These are phyloP conservation scores for Phalangium opilio DNA, from an alignment of 2,888 invertebrate genomes.

Conservation along the genomic window DNA sequence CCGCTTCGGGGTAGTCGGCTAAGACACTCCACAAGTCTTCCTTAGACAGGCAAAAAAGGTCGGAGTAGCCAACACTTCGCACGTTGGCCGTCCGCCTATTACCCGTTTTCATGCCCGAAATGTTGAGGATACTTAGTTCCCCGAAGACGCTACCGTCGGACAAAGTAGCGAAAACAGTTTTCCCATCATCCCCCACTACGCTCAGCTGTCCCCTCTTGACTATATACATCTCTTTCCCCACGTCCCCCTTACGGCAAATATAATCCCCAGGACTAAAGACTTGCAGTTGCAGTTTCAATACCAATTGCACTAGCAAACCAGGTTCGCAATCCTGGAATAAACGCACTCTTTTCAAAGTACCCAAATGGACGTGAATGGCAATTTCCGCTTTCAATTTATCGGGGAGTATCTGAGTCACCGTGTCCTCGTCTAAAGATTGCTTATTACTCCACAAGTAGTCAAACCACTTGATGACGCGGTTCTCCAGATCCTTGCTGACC, in stretches of 20 bases:
- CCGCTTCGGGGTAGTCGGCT: slow-evolving; percentile 52
- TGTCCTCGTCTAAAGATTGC: slow-evolving; percentile 69
- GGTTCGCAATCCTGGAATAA: slow-evolving; percentile 75
- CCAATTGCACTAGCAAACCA: slow-evolving; percentile 78
- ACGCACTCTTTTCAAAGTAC: slow-evolving; percentile 49
- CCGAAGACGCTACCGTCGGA: slow-evolving; percentile 90
- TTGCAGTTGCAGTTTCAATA: slow-evolving; percentile 70
- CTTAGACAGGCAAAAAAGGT: slow-evolving; percentile 85
- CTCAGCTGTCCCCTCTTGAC: slow-evolving; percentile 74
- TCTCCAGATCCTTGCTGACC: slow-evolving; percentile 57
- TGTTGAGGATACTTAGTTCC: slow-evolving; percentile 43
- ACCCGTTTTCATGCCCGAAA: slow-evolving; percentile 83
- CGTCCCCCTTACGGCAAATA: slow-evolving; percentile 90
- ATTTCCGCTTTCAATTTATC: slow-evolving; percentile 92
- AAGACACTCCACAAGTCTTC: slow-evolving; percentile 29
- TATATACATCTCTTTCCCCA: slow-evolving; percentile 96
- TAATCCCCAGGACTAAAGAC: slow-evolving; percentile 92
- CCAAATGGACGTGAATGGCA: slow-evolving; percentile 87
- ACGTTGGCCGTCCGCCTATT: slow-evolving; percentile 91
- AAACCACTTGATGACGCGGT: slow-evolving; percentile 78
- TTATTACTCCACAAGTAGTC: slow-evolving; percentile 83
- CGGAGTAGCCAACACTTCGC: slow-evolving; percentile 76
- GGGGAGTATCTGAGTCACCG: slow-evolving; percentile 48
- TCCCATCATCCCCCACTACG: slow-evolving; percentile 81
- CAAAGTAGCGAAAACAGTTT: slow-evolving; percentile 69